These are phyloP conservation scores for Heterotis niloticus DNA, from an alignment of 2,113 vertebrate genomes.

Conservation along the genomic window DNA sequence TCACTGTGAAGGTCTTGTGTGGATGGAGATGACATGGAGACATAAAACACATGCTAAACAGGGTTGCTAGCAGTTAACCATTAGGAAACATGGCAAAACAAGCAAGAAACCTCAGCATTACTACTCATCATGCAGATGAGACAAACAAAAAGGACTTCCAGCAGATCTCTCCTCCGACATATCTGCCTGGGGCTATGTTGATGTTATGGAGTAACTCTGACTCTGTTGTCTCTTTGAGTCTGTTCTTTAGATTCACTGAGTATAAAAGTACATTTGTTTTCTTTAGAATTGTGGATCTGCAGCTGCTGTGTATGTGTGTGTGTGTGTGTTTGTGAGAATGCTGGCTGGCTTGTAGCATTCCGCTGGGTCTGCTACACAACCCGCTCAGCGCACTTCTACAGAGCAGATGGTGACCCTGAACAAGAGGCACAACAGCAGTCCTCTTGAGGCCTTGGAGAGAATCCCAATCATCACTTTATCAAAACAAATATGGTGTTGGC, in stretches of 20 bases:
- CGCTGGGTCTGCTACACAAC: no score
- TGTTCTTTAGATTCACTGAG: background rate
- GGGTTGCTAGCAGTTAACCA: background rate
- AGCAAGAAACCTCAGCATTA: background rate
- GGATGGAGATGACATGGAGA: conserved; percentile 20
- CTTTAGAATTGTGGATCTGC: no score
- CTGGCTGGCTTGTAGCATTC: background rate
- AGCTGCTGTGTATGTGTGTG: no score
- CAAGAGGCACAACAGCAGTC: conserved; percentile 9
- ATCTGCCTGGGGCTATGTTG: background rate
- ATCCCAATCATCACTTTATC: conserved; percentile 21
- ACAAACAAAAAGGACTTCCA: background rate
- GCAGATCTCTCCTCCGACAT: background rate
- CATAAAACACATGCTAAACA: conserved; percentile 34
- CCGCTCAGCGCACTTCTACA: background rate
- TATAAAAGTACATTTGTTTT: no score
- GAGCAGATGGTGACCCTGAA: conserved; percentile 22
- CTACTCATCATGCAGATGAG: background rate
- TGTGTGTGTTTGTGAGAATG: background rate
- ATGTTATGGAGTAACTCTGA: background rate
- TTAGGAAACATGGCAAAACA: background rate
- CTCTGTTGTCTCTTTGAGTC: background rate
- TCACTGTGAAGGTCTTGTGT: conserved; percentile 50
- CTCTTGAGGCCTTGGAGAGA: conserved; percentile 8
- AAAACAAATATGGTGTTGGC: conserved; percentile 22